Percentiles rank a stretch among this genome's conserved stretches.
Evolutionary conservation across 1,140 invertebrate genomes (phyloP).

Genomic region (Rhopalosiphum padi): DNA sequence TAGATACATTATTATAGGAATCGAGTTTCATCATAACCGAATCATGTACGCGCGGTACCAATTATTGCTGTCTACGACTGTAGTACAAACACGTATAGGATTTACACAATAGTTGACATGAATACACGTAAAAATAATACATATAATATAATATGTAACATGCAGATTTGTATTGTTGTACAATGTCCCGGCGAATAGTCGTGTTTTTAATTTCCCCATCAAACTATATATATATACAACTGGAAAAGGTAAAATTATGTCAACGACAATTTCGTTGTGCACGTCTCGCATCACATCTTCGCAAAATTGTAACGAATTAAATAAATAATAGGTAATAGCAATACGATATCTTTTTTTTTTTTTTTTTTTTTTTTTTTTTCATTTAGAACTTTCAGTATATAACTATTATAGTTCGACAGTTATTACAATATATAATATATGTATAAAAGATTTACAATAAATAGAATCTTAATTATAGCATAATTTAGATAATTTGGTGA

Average conservation of each 20-base stretch:
- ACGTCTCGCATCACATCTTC: background rate
- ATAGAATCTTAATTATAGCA: too few relatives aligned
- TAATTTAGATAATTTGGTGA: too few relatives aligned
- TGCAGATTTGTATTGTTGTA: slow-evolving; percentile 3
- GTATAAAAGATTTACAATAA: too few relatives aligned
- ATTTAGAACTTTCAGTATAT: too few relatives aligned
- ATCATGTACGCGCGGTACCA: background rate
- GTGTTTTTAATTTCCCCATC: background rate
- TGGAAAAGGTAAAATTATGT: background rate
- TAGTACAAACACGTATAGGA: background rate
- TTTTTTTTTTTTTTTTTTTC: too few relatives aligned
- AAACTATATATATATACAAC: too few relatives aligned
- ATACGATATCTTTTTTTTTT: too few relatives aligned
- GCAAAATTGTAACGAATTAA: background rate
- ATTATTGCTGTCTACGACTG: background rate
- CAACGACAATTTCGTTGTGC: background rate
- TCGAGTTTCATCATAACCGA: slow-evolving; percentile 21
- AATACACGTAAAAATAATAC: too few relatives aligned
- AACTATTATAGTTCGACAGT: too few relatives aligned
- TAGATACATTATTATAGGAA: background rate
- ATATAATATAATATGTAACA: background rate
- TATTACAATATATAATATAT: too few relatives aligned
- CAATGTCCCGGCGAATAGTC: background rate
- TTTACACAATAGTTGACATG: background rate
- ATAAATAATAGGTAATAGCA: background rate